Conservation (phyloP, 1,140 invertebrate genomes). For the Drosophila subpulchrella region DNA sequence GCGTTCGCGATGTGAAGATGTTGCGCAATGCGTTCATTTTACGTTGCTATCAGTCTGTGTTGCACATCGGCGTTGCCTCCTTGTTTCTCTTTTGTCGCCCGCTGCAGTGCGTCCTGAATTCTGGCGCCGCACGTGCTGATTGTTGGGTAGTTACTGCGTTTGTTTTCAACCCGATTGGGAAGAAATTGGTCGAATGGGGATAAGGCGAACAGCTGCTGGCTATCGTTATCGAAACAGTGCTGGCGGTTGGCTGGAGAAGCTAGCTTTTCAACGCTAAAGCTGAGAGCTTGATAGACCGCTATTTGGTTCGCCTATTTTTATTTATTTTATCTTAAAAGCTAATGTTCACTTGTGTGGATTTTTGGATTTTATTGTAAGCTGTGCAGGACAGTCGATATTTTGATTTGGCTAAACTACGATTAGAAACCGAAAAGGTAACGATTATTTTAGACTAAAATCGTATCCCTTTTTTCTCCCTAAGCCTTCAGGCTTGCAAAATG, state of each 20-base stretch:
- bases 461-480: no score
- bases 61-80: neutral
- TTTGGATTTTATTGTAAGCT: no score
- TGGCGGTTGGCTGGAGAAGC: neutral
- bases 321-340: no score
- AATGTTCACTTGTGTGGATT: no score
- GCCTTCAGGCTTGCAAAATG: no score
- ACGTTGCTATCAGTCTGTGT: slow-evolving; percentile 9
- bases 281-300: neutral
- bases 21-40: slow-evolving; percentile 83
- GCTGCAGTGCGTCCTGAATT: slow-evolving; percentile 3
- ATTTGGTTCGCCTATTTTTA: no score
- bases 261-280: neutral
- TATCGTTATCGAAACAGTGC: slow-evolving; percentile 7
- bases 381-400: no score
- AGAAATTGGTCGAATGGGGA: neutral
- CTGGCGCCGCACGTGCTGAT: slow-evolving; percentile 11
- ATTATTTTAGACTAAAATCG: no score
- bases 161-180: slow-evolving; percentile 1
- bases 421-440: no score
- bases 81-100: neutral
- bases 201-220: slow-evolving; percentile 5
- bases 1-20: slow-evolving; percentile 75
- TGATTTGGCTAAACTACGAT: no score
- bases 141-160: slow-evolving; percentile 5